Percentiles rank a stretch among this genome's conserved stretches.
These are phyloP conservation scores for Phenganax marumi DNA, from an alignment of 92 coral and sea anemone species.

Conservation along the genomic window DNA sequence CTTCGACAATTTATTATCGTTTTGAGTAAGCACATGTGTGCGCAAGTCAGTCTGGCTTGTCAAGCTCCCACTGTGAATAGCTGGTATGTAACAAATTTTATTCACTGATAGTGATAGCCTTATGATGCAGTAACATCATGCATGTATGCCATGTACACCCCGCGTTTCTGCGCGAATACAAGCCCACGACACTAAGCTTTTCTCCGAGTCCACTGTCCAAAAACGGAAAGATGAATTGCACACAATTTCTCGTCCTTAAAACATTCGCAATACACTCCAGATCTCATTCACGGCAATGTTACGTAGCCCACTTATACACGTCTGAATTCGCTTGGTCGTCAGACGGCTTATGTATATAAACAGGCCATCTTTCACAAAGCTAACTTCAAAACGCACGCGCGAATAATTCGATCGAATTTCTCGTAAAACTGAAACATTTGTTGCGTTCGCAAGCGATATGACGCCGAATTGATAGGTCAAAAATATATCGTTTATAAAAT, in stretches of 20 bases:
- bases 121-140: not conserved
- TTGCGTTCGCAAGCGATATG: not conserved
- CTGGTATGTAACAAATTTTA: conserved; percentile 22
- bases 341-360: no score
- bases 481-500: not conserved
- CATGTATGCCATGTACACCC: not conserved
- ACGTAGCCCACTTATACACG: no score
- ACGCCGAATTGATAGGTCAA: not conserved
- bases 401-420: not conserved
- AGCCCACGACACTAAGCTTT: not conserved
- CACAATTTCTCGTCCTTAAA: no score
- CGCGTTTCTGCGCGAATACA: not conserved
- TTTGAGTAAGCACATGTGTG: not conserved
- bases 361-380: no score
- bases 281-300: no score
- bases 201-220: no score
- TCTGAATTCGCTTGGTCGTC: no score
- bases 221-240: no score
- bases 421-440: conserved; percentile 5
- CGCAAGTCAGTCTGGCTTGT: not conserved
- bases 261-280: no score
- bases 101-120: conserved; percentile 7
- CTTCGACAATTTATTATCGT: not conserved
- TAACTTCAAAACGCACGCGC: no score
- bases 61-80: conserved; percentile 8